A percentile compares a stretch with the other conserved stretches of the same genome.
Evolutionary conservation across 2,888 invertebrate species (phyloP).

Genomic region (Diarsia brunnea): DNA sequence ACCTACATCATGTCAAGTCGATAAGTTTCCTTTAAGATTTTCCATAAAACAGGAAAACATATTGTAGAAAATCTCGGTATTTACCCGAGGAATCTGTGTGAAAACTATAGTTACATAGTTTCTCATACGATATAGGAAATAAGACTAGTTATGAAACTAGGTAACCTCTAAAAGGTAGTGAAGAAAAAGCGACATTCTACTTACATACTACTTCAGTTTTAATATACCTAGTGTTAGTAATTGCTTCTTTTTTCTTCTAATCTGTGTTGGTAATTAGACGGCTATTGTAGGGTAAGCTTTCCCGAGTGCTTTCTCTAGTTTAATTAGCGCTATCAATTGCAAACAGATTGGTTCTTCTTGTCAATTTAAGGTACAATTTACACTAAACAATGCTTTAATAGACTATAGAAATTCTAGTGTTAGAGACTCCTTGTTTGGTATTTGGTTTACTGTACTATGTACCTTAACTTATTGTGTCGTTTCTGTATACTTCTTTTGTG

Average conservation of each 20-base stretch:
- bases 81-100: constrained; percentile 8
- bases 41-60: not conserved
- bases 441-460: not conserved
- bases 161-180: constrained; percentile 28
- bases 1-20: not conserved
- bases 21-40: not conserved
- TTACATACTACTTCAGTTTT: constrained; percentile 29
- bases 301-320: constrained; percentile 54
- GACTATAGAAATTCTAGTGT: not conserved
- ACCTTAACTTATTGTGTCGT: not conserved
- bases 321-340: constrained; percentile 62
- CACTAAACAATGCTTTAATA: constrained; percentile 20
- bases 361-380: constrained; percentile 23
- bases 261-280: constrained; percentile 60
- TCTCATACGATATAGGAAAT: constrained; percentile 25
- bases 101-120: constrained; percentile 3
- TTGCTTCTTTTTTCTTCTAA: constrained; percentile 53
- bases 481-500: constrained; percentile 1
- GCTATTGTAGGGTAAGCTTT: constrained; percentile 56
- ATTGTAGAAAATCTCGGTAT: not conserved
- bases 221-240: constrained; percentile 44
- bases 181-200: constrained; percentile 35
- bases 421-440: not conserved
- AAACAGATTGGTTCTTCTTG: constrained; percentile 47
- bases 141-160: constrained; percentile 26